Evolutionary conservation across 1,140 invertebrate genomes (phyloP).

Genomic region (Macrobrachium nipponense): DNA sequence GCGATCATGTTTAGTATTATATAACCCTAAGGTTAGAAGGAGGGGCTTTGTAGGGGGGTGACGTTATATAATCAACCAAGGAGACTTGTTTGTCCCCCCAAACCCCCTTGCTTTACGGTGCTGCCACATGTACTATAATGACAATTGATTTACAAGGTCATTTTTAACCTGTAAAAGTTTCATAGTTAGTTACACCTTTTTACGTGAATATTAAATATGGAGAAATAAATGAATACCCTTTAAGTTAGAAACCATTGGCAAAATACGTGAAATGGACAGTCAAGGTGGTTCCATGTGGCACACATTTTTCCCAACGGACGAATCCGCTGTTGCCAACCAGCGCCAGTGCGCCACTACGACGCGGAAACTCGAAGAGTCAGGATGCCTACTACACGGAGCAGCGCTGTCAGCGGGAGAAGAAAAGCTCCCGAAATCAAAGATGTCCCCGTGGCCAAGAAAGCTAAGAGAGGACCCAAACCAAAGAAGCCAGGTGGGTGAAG

Average conservation of each 20-base stretch:
- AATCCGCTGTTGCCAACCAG: constrained; percentile 18
- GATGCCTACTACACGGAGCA: constrained; percentile 24
- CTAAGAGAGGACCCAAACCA: background rate
- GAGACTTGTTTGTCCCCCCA: background rate
- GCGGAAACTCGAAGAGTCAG: background rate
- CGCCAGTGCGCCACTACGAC: constrained; percentile 13
- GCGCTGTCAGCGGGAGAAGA: constrained; percentile 15
- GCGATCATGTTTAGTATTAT: too few species aligned
- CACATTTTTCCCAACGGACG: too few species aligned
- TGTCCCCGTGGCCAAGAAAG: background rate
- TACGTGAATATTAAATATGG: background rate
- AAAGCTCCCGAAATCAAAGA: constrained; percentile 8
- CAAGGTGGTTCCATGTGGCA: background rate
- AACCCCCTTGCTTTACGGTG: background rate
- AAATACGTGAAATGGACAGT: background rate
- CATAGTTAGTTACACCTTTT: background rate
- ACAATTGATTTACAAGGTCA: background rate
- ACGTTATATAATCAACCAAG: constrained; percentile 4
- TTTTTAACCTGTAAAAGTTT: background rate
- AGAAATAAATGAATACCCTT: background rate
- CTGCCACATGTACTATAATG: background rate
- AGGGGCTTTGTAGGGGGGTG: too few species aligned
- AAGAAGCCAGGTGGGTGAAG: constrained; percentile 7
- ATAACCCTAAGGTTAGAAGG: too few species aligned
- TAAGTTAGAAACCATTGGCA: background rate